Base-by-base conservation (phyloP, 2,888 invertebrate genomes). In the Ectemnius cavifrons region DNA sequence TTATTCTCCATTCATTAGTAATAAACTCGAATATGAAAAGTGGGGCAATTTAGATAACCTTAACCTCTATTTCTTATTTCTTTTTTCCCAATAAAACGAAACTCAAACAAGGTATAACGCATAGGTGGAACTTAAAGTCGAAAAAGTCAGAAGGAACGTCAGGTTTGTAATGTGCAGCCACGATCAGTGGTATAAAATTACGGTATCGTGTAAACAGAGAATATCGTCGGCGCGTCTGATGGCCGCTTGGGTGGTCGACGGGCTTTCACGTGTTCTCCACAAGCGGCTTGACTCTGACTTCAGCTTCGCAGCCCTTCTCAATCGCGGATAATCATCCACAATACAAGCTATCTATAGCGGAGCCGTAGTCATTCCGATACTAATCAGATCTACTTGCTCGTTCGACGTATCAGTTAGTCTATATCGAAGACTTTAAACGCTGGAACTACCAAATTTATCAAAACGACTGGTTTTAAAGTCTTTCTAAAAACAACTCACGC, bases 111-210 rank as follows among this genome's bases (percentile, higher is more conserved):
- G 23, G 23, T 23, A 23, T 3, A 37, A 37, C 45, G 62, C 20
- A 14, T 63, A 4, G 11, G 23, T 14, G 3, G 58, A 47, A 4
- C 45, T 13, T 8, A 70, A 70, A 71, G 61, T 56, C 8, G 62
- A 57, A 59, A 67, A 73, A 63, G 71, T 62, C 77, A 62, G 37
- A 70, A 77, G 75, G 46, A 75, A 71, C 70, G 63, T 71, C 81
- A 78, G 79, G 73, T 71, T 78, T 71, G 81, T 83, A 79, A 78
- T 71, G 77, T 61, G 75, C 78, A 68, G 47, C 78, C 76, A 80
- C 85, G 88, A 89, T 88, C 88, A 85, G 88, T 84, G 87, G 89
- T 89, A 89, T 89, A 89, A 89, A 89, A 89, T 89, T 87, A 89
- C 89, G 84, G 83, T 85, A 86, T 86, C 85, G 86, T 89, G 88